Base-by-base conservation (phyloP, 2,113 vertebrate genomes). In the Anguilla rostrata region DNA sequence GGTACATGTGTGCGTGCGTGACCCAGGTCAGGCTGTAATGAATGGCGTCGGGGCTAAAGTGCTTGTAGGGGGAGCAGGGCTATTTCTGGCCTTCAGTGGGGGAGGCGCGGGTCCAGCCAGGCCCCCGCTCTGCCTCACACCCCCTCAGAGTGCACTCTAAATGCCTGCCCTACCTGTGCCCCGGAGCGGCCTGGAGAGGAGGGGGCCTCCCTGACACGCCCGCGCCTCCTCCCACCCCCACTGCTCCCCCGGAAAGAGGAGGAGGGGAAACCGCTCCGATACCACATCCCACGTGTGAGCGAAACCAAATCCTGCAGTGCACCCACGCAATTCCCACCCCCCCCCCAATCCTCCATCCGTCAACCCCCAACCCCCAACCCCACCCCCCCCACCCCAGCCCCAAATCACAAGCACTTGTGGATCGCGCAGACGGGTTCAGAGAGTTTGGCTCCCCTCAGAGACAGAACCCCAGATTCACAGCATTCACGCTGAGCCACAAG, bases 111-210 rank as follows among this genome's bases (percentile, higher is more conserved):
- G 22, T 39, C 39, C 79, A 1, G 43, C 79, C 12, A 20, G 16
- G 40, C 29, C 78, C 84, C 84, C 79, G 11, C 56, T 57, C 78
- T 75, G 79, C 57, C 79, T 85, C 78, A 56, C 78, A 80, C 20
- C 34, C 29, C 39, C 80, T 46, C 56, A 49, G 84, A 80, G 79
- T 80, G 40, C 78, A 41, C 75, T 80, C 84, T 57, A 39, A 85
- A 81, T 75, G 84, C 57, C n/a, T 85, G 49, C 12, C 49, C 56
- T 85, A 15, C 56, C 56, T 39, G 57, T 85, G 84, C 78, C 84
- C 78, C 53, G 75, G 29, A 85, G 84, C 78, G 80, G 78, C 34
- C 84, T 39, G 34, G 46, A 80, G 84, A 75, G 75, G n/a, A 79
- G 29, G 79, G 49, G 75, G 75, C 29, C 43, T 80, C 49, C 75